phyloP scores from a whole-genome alignment of 2,888 invertebrate genomes.

The Thymelicus acteon region DNA sequence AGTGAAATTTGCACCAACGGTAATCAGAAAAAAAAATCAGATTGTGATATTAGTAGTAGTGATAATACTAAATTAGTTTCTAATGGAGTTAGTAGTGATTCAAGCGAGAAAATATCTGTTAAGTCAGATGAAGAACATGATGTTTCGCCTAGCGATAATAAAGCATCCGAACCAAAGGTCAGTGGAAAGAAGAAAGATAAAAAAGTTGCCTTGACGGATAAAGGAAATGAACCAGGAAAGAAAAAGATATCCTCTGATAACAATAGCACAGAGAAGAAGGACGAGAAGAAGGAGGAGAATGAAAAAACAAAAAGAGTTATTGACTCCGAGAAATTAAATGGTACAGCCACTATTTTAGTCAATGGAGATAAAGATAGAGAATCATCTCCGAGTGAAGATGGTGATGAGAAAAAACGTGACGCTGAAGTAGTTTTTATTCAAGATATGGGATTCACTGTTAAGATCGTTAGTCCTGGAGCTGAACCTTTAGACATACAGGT shows the following conservation, averaged over 20 bases:
- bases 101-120: conserved; percentile 70
- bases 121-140: conserved; percentile 69
- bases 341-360: conserved; percentile 60
- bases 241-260: conserved; percentile 57
- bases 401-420: conserved; percentile 86
- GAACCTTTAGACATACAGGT: conserved; percentile 97
- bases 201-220: conserved; percentile 63
- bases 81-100: conserved; percentile 78
- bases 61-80: conserved; percentile 79
- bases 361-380: conserved; percentile 78
- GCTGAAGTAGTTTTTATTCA: conserved; percentile 95
- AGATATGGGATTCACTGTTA: conserved; percentile 96
- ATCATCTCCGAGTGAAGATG: conserved; percentile 78
- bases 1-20: conserved; percentile 69
- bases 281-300: conserved; percentile 60
- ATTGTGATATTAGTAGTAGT: conserved; percentile 84
- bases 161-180: conserved; percentile 57
- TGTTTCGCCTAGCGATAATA: conserved; percentile 52
- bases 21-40: conserved; percentile 72
- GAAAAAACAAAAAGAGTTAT: conserved; percentile 51
- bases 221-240: conserved; percentile 61
- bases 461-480: conserved; percentile 95
- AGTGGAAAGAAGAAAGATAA: conserved; percentile 72
- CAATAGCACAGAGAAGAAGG: conserved; percentile 57
- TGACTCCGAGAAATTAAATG: conserved; percentile 61